Conservation (phyloP, 2,113 vertebrate species). For the Sciurus niger region DNA sequence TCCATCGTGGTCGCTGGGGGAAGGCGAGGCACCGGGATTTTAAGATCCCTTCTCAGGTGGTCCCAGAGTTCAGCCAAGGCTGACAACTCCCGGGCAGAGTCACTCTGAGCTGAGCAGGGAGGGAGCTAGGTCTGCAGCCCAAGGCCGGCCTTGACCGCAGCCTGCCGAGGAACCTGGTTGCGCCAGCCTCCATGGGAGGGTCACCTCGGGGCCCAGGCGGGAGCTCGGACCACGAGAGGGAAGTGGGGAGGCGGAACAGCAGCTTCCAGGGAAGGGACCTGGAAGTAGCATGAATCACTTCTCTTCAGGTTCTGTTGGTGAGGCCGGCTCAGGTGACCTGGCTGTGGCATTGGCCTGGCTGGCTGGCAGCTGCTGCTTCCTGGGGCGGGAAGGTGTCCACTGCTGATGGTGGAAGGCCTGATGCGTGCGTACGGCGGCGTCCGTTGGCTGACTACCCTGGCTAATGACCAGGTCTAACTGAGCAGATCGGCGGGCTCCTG, state of each 20-base stretch:
- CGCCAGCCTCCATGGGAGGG: accelerated
- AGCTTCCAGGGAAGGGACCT: not conserved
- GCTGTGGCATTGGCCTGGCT: not conserved
- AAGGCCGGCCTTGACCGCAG: too few relatives aligned
- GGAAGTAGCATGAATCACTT: not conserved
- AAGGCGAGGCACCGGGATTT: not conserved
- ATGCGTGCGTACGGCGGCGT: not conserved
- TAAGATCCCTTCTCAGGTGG: too few relatives aligned
- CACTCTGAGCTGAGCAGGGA: not conserved
- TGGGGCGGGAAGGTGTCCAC: not conserved
- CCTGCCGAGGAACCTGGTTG: too few relatives aligned
- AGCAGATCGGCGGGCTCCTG: not conserved
- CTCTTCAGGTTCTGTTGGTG: not conserved
- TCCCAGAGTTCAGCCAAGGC: not conserved
- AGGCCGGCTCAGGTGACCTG: not conserved
- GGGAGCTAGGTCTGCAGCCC: not conserved
- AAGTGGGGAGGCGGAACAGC: not conserved
- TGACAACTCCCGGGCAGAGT: not conserved
- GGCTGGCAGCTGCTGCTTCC: not conserved
- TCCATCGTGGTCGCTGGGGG: not conserved
- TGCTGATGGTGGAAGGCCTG: not conserved
- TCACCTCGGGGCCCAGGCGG: not conserved
- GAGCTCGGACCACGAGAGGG: not conserved
- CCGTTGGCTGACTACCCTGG: not conserved
- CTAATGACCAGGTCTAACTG: not conserved